Percentiles rank a stretch among this genome's conserved stretches.
phyloP scores from a whole-genome alignment of 2,113 vertebrate species.

The Clarias gariepinus region DNA sequence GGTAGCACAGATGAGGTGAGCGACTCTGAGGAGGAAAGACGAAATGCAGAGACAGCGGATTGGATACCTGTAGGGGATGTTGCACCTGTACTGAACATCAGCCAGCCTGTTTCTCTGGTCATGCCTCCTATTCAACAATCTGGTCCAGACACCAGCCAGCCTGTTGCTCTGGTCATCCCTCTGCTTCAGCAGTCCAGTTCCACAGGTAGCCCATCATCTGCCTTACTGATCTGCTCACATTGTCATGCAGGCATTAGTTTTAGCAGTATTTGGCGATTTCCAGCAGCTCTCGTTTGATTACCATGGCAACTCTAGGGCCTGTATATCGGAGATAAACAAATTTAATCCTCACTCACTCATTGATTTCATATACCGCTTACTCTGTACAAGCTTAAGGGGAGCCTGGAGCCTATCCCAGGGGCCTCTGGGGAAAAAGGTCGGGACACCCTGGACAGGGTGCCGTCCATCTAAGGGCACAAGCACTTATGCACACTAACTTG shows the following conservation, averaged over 20 bases:
- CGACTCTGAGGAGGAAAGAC: constrained; percentile 66
- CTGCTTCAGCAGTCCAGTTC: constrained; percentile 41
- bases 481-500: too few species aligned
- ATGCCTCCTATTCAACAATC: constrained; percentile 37
- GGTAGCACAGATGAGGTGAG: constrained; percentile 70
- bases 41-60: background rate
- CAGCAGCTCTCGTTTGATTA: background rate
- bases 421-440: too few species aligned
- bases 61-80: background rate
- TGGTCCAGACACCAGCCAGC: background rate
- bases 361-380: too few species aligned
- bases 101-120: constrained; percentile 34
- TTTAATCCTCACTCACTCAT: too few species aligned
- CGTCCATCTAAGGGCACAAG: too few species aligned
- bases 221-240: background rate
- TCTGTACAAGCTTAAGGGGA: too few species aligned
- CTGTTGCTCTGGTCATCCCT: constrained; percentile 10
- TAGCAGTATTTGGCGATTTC: background rate
- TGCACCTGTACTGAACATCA: background rate
- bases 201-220: constrained; percentile 46
- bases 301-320: background rate
- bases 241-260: background rate
- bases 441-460: too few species aligned
- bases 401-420: too few species aligned
- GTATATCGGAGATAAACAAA: background rate